These are phyloP conservation scores for Lasioglossum vierecki DNA, from an alignment of 2,888 invertebrate species.

Conservation along the genomic window DNA sequence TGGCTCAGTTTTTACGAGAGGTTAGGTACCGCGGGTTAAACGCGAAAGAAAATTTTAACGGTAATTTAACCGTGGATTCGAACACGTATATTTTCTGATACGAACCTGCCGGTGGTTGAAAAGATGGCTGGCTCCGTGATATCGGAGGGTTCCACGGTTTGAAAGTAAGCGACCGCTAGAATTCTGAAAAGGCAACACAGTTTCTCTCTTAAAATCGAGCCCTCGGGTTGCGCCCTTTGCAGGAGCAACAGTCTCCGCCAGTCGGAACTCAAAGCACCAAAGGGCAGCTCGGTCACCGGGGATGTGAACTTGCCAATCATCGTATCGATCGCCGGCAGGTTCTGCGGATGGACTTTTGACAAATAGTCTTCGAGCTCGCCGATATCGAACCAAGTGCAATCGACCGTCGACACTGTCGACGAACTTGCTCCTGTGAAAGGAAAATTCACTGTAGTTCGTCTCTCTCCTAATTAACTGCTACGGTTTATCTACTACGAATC, in stretches of 20 bases:
- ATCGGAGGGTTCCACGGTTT: conserved; percentile 49
- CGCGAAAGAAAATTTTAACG: background rate
- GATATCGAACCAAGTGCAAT: conserved; percentile 58
- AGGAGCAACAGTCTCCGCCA: conserved; percentile 72
- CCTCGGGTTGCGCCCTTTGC: conserved; percentile 63
- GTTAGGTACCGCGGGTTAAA: background rate
- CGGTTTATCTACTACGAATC: background rate
- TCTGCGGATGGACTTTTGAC: conserved; percentile 42
- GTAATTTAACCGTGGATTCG: background rate
- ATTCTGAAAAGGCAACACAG: conserved; percentile 67
- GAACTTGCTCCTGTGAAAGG: conserved; percentile 1
- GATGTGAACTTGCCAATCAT: conserved; percentile 54
- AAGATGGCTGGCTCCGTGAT: background rate
- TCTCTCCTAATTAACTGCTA: background rate
- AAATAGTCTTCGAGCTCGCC: conserved; percentile 55
- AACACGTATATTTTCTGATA: background rate
- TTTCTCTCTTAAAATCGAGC: conserved; percentile 64
- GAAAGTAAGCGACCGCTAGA: conserved; percentile 66
- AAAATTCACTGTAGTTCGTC: background rate
- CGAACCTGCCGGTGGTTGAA: conserved; percentile 21
- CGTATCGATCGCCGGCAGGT: conserved; percentile 52
- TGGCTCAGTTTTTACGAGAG: background rate
- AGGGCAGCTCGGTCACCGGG: conserved; percentile 59
- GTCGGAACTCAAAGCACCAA: conserved; percentile 71
- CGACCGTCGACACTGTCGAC: background rate